Base-by-base conservation (phyloP, 2,888 invertebrate species). In the Epirrhoe tristata region DNA sequence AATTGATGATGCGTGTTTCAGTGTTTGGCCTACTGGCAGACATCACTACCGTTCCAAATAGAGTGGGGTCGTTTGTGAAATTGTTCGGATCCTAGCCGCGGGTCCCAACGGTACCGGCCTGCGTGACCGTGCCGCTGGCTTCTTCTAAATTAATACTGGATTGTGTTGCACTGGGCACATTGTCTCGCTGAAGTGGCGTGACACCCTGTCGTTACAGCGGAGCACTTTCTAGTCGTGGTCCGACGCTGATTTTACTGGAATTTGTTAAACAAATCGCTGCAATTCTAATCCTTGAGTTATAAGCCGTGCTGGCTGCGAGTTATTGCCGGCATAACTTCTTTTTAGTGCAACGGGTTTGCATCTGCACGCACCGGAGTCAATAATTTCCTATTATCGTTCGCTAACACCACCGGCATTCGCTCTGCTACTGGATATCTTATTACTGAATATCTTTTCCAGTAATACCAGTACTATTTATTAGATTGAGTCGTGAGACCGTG, bases 401-500 rank as follows among this genome's bases (percentile, higher is more conserved):
- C 79, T 72, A 80, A 80, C 79, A 81, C 81, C 78, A 71, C 77
- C 77, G 81, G 81, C 79, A 78, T 83, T 86, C 84, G 82, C 82
- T 81, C 79, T 81, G 85, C 88, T 85, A 87, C 88, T 83, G 85
- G 83, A 82, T 89, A 89, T 88, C 88, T 88, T 89, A 89, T 89
- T 90, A 87, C 87, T 85, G 85, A 84, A 88, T 88, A 89, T 88
- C 81, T 86, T 79, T 78, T 78, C 80, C 77, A 80, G 86, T 86
- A 86, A 88, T 89, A 87, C 86, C 81, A 80, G 82, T 78, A 78
- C 87, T 90, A 92, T 92, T 92, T 92, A 91, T 92, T 91, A 85
- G 91, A 93, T 93, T 91, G 91, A 92, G 89, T 89, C 93, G 93
- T 92, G 93, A 88, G 91, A 88, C 79, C 72, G 79, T 68, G 82